Percentiles rank a stretch among this genome's conserved stretches.
These are phyloP conservation scores for Ophiothrix spiculata DNA, from an alignment of 35 echinoderm and acorn worm genomes.

Conservation along the genomic window DNA sequence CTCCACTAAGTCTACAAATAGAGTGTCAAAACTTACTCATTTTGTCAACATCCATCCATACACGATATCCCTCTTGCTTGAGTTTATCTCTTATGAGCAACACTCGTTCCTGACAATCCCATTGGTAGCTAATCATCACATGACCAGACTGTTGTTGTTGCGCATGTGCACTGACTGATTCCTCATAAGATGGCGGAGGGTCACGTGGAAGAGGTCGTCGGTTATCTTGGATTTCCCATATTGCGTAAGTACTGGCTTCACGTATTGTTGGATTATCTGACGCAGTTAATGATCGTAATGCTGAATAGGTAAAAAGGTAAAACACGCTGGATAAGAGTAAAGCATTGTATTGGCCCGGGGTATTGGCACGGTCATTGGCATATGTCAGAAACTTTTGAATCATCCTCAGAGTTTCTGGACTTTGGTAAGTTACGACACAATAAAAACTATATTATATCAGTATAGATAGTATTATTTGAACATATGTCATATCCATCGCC, in stretches of 20 bases:
- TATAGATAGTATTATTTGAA: too few relatives aligned
- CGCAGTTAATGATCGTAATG: neutral
- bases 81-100: constrained; percentile 41
- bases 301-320: too few relatives aligned
- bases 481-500: too few relatives aligned
- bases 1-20: too few relatives aligned
- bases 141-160: constrained; percentile 1
- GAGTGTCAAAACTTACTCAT: too few relatives aligned
- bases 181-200: neutral
- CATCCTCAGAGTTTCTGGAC: too few relatives aligned
- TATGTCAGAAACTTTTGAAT: too few relatives aligned
- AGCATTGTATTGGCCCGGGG: too few relatives aligned
- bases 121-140: constrained; percentile 88
- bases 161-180: neutral
- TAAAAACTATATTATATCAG: too few relatives aligned
- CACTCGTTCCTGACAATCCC: constrained; percentile 55
- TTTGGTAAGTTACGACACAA: too few relatives aligned
- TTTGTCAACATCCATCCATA: constrained; percentile 79
- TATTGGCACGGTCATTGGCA: too few relatives aligned
- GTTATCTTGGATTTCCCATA: neutral
- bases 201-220: neutral
- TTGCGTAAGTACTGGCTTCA: neutral
- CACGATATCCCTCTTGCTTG: constrained; percentile 49
- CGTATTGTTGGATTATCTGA: neutral
- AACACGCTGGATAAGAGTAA: too few relatives aligned